Percentiles rank a stretch among this genome's conserved stretches.
Conservation (phyloP, 2,888 invertebrate genomes). For the Chalcosyrphus nemorum region DNA sequence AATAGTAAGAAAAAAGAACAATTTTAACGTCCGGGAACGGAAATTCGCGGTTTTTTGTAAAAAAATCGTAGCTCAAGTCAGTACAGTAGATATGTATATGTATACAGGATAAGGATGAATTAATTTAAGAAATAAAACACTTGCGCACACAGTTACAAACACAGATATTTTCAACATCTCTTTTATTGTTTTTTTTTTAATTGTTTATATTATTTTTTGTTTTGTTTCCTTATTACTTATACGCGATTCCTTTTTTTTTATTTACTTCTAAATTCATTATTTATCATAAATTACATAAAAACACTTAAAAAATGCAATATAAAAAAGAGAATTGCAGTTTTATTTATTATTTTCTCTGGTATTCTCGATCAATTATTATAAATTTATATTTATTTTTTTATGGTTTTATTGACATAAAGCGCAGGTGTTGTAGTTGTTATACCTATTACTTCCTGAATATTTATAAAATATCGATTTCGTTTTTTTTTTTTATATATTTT, state of each 20-base stretch:
- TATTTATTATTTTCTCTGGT: slow-evolving; percentile 15
- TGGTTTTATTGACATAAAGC: slow-evolving; percentile 35
- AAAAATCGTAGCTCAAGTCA: no score
- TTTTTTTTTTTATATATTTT: background rate
- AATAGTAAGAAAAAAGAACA: no score
- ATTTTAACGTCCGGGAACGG: no score
- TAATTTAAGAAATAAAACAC: slow-evolving; percentile 16
- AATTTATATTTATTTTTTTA: background rate
- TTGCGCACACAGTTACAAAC: slow-evolving; percentile 8
- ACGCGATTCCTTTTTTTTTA: background rate
- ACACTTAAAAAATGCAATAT: slow-evolving; percentile 54
- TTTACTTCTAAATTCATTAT: slow-evolving; percentile 33
- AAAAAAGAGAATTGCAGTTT: slow-evolving; percentile 56
- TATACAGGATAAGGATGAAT: no score
- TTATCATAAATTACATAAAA: slow-evolving; percentile 52
- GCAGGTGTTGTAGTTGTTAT: slow-evolving; percentile 27
- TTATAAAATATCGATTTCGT: slow-evolving; percentile 33
- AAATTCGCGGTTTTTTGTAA: no score
- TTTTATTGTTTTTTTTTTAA: slow-evolving; percentile 15
- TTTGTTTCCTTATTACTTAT: background rate
- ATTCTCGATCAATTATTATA: slow-evolving; percentile 1
- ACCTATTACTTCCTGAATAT: slow-evolving; percentile 37
- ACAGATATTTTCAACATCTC: slow-evolving; percentile 33
- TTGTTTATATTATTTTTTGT: background rate
- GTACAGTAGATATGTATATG: no score